Base-by-base conservation (phyloP, 2,797 vertebrate genomes). In the Heliangelus exortis region DNA sequence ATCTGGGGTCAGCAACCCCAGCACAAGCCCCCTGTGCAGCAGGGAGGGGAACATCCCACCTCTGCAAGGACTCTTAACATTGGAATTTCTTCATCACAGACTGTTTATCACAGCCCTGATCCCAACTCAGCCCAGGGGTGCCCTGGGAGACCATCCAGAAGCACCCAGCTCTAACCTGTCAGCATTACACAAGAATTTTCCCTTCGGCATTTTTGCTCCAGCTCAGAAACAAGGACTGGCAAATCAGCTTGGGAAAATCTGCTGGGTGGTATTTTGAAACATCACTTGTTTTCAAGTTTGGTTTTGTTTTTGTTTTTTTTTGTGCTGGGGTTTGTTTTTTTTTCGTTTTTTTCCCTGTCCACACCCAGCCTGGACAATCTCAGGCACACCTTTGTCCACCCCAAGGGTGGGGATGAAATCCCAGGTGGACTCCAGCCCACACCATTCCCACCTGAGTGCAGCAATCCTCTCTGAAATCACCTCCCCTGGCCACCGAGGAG, bases 191-290 rank as follows among this genome's bases (percentile, higher is more conserved):
- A 54, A 26, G 47, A 18, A 0, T 15, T 58, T 76, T 20, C 29
- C 45, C 47, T 33, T 4, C 0, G 7, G 7, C 39, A 51, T 43
- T 94, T 89, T 51, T n/a, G 23, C 1, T 7, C 31, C 59, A 51
- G 53, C 16, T n/a, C 17, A 4, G 33, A 59, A 71, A 87, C 0
- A 0, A 55, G 19, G 17, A 50, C 33, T 1, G 1, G 21, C 36
- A 43, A 79, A 94, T 92, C 93, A 93, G 89, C 75, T 80, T 93
- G 93, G 79, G 94, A 92, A 94, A 84, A 91, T 76, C 89, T 92
- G 7, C 74, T 6, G 4, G 23, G 83, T 0, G 3, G 19, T 45
- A 25, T 93, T 96, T 89, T 79, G 81, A 89, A 84, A 93, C 57
- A 29, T 7, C 28, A 0, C 33, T 67, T 84, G 71, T 41, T 41